Percentiles rank a stretch among this genome's conserved stretches.
Evolutionary conservation across 2,888 invertebrate genomes (phyloP).

Genomic region (Encarsia formosa): DNA sequence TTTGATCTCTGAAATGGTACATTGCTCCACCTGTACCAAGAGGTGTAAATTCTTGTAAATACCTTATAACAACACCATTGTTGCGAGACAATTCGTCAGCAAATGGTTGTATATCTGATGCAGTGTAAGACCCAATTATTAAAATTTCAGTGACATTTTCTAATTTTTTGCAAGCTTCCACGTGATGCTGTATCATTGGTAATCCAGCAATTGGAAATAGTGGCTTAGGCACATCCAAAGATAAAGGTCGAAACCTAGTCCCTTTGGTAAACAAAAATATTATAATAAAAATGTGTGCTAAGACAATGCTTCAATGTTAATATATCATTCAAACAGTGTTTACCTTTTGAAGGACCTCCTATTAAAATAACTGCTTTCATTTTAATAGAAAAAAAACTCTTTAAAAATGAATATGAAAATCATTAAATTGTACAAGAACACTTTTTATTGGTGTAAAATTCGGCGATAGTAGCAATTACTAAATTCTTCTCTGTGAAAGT

Average conservation of each 20-base stretch:
- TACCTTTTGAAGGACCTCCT: slow-evolving; percentile 93
- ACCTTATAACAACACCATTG: slow-evolving; percentile 57
- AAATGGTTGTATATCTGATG: slow-evolving; percentile 80
- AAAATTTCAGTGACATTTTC: slow-evolving; percentile 83
- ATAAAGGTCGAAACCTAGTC: slow-evolving; percentile 93
- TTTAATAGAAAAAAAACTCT: neutral
- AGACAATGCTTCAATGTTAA: neutral
- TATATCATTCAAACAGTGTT: slow-evolving; percentile 1
- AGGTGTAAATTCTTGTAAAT: slow-evolving; percentile 91
- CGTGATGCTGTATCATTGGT: slow-evolving; percentile 94
- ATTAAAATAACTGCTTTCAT: slow-evolving; percentile 86
- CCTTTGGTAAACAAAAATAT: slow-evolving; percentile 57
- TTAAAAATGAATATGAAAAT: neutral
- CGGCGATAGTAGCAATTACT: too few species aligned
- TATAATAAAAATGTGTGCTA: neutral
- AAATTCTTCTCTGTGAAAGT: too few species aligned
- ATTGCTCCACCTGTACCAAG: slow-evolving; percentile 96
- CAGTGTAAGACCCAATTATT: slow-evolving; percentile 89
- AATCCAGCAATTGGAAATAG: slow-evolving; percentile 95
- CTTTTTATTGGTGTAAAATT: too few species aligned
- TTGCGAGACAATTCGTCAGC: slow-evolving; percentile 66
- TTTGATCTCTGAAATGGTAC: slow-evolving; percentile 95
- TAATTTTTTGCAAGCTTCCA: slow-evolving; percentile 83
- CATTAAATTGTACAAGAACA: too few species aligned
- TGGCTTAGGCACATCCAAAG: slow-evolving; percentile 95